These are phyloP conservation scores for Lepisosteus oculatus DNA, from an alignment of 2,113 vertebrate genomes.

Conservation along the genomic window DNA sequence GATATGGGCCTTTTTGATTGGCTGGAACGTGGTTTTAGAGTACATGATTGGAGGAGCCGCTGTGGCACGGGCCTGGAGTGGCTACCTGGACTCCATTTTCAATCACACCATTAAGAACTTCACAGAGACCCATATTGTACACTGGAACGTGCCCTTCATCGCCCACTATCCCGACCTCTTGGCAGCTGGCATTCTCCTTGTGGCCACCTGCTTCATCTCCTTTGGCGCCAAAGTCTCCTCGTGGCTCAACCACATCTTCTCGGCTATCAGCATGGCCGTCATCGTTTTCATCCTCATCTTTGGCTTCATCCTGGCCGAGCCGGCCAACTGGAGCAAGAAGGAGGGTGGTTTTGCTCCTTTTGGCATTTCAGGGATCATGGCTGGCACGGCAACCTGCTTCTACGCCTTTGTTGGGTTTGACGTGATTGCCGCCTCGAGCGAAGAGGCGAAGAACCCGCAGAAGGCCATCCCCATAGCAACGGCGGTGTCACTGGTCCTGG, in stretches of 20 bases:
- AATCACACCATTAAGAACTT: slow-evolving; percentile 88
- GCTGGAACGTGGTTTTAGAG: slow-evolving; percentile 93
- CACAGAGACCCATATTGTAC: slow-evolving; percentile 78
- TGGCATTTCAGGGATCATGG: slow-evolving; percentile 85
- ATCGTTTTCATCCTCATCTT: slow-evolving; percentile 85
- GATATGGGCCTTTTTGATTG: slow-evolving; percentile 94
- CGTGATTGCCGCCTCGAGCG: slow-evolving; percentile 88
- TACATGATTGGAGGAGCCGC: slow-evolving; percentile 91
- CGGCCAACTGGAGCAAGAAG: slow-evolving; percentile 79
- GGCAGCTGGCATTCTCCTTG: slow-evolving; percentile 76
- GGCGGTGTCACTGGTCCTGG: slow-evolving; percentile 78
- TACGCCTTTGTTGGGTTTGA: slow-evolving; percentile 95
- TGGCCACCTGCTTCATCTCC: slow-evolving; percentile 84
- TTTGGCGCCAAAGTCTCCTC: slow-evolving; percentile 91
- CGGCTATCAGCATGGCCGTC: slow-evolving; percentile 73
- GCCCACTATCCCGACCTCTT: slow-evolving; percentile 87
- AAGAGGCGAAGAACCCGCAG: slow-evolving; percentile 88
- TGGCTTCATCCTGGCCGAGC: slow-evolving; percentile 82
- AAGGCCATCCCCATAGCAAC: slow-evolving; percentile 83
- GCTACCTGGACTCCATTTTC: slow-evolving; percentile 91
- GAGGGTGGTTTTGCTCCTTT: slow-evolving; percentile 88
- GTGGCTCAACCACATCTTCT: slow-evolving; percentile 92
- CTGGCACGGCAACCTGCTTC: slow-evolving; percentile 92
- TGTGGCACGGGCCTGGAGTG: slow-evolving; percentile 90
- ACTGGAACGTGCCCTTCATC: slow-evolving; percentile 83